These are phyloP conservation scores for Phalacrocorax aristotelis DNA, from an alignment of 2,113 vertebrate genomes.

Conservation along the genomic window DNA sequence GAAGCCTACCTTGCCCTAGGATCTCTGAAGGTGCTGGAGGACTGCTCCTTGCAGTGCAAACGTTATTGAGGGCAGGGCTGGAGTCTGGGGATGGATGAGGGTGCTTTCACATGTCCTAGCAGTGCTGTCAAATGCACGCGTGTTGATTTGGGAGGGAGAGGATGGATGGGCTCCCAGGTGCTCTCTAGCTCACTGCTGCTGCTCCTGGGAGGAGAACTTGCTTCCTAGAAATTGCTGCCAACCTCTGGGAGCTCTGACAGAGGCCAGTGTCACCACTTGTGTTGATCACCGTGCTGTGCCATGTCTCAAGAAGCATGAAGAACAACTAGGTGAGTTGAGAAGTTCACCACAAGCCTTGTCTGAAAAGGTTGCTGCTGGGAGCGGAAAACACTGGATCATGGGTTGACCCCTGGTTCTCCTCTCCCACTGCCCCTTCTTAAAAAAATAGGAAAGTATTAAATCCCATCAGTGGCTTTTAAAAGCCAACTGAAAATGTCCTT, in stretches of 20 bases:
- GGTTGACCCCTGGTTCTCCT: neutral
- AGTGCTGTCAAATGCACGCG: neutral
- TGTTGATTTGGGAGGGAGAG: neutral
- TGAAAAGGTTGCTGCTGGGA: neutral
- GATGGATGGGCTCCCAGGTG: fast-evolving
- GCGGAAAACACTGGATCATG: fast-evolving
- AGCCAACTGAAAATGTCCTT: constrained; percentile 36
- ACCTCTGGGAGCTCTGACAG: neutral
- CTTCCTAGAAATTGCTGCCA: neutral
- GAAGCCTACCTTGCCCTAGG: neutral
- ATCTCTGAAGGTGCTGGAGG: neutral
- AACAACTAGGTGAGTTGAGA: neutral
- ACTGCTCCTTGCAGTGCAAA: too few species aligned
- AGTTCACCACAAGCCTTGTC: neutral
- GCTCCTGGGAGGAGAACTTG: neutral
- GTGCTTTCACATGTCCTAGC: neutral
- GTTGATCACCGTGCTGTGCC: neutral
- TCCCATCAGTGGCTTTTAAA: neutral
- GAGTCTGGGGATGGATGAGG: neutral
- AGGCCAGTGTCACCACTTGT: neutral
- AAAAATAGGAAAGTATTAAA: constrained; percentile 16
- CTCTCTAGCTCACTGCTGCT: neutral
- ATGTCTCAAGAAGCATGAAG: neutral
- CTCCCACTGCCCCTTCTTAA: neutral
- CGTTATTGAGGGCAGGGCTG: fast-evolving